Base-by-base conservation (phyloP, 2,888 invertebrate genomes). In the Cyclophora albipunctata region DNA sequence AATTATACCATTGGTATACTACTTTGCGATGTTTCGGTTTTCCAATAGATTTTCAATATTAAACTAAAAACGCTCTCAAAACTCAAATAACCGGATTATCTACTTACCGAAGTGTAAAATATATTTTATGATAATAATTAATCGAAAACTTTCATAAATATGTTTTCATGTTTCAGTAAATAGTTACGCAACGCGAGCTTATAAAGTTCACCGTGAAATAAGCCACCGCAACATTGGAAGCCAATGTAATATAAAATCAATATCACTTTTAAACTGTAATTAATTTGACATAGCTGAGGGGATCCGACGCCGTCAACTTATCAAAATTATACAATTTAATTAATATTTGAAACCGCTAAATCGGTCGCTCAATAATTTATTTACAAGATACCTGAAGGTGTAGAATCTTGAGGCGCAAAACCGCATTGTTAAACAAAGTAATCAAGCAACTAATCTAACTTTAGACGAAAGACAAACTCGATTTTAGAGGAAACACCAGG, bases 191-290 rank as follows among this genome's bases (percentile, higher is more conserved):
- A 20, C 20, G 20, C 20, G 20, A 20, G 20, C 20, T 20, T 20
- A 20, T 20, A 20, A 20, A 20, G 20, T 20, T 20, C 20, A 20
- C 2, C 1, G 20, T 20, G 20, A 20, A 20, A 20, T 20, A 20
- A 20, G 20, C 37, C 4, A 37, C 37, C 37, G 5, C 37, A 37
- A 37, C 4, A 2, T 37, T 4, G 37, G 5, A 37, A 76, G 78
- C 82, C 83, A 83, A 81, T 83, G 82, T 83, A 84, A 80, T 76
- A 71, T 55, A 53, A 34, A 43, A 55, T 49, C 54, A 52, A 56
- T 56, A 50, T 47, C 50, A 54, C 48, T 56, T 54, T 34, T 47
- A 42, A 60, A 58, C 51, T 55, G 45, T 50, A 58, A 60, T 58
- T 55, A 56, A 60, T 58, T 55, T 42, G 7, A 45, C 47, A 51